Conservation (phyloP, 2,888 invertebrate genomes). For the Noctua janthina region DNA sequence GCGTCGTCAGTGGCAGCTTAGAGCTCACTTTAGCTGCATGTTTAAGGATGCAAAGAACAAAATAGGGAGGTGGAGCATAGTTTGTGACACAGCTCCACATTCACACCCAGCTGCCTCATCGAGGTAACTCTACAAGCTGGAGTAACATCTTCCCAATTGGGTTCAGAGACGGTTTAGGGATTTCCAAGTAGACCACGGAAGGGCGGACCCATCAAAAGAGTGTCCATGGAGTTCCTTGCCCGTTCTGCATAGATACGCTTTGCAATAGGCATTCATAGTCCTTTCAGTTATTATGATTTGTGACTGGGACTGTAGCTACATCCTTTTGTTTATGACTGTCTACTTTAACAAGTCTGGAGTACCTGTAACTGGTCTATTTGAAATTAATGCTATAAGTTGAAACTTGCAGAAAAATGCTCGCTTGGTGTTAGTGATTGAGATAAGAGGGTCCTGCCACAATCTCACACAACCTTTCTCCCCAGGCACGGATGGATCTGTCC, state of each 20-base stretch:
- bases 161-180: not conserved
- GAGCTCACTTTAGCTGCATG: not conserved
- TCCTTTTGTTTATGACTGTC: not conserved
- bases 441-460: not conserved
- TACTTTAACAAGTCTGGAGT: not conserved
- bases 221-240: not conserved
- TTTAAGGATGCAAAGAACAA: too few relatives aligned
- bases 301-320: not conserved
- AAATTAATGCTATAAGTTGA: not conserved
- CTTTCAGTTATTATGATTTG: not conserved
- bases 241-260: not conserved
- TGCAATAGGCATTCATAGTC: not conserved
- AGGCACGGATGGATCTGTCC: conserved; percentile 91
- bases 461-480: conserved; percentile 7
- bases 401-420: not conserved
- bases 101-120: not conserved
- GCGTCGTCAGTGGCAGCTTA: too few relatives aligned
- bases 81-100: not conserved
- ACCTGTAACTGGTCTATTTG: not conserved
- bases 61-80: too few relatives aligned
- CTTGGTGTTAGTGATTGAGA: not conserved
- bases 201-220: too few relatives aligned
- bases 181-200: not conserved
- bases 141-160: not conserved
- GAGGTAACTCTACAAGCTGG: not conserved